Percentiles rank a stretch among this genome's conserved stretches.
Conservation (phyloP, 2,113 vertebrate species). For the Oreochromis tanganicae region DNA sequence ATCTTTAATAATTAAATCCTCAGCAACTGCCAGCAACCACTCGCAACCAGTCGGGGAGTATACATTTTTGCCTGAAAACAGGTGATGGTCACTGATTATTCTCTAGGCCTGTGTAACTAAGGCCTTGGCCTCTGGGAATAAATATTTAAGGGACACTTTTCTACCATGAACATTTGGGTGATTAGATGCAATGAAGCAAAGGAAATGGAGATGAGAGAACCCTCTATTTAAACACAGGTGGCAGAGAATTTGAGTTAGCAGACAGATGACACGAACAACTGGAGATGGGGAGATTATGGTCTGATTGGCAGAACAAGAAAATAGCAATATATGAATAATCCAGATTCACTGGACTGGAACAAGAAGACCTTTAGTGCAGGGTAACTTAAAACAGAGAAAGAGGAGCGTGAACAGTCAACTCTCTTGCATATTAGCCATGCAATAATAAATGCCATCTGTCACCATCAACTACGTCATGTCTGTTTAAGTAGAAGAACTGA, state of each 20-base stretch:
- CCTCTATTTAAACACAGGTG: background rate
- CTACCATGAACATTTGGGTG: background rate
- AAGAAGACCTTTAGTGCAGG: background rate
- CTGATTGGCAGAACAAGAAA: background rate
- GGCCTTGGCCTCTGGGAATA: background rate
- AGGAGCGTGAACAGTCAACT: background rate
- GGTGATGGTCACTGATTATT: background rate
- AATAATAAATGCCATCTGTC: background rate
- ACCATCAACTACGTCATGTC: background rate
- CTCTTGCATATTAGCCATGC: background rate
- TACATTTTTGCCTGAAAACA: background rate
- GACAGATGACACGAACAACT: background rate
- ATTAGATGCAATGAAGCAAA: background rate
- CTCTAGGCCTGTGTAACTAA: background rate
- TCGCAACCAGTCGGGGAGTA: background rate
- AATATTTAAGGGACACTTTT: background rate
- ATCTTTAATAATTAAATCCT: background rate
- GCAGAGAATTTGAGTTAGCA: background rate
- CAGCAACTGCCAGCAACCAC: background rate
- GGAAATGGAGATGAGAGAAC: background rate
- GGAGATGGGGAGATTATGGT: background rate
- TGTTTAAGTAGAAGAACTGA: background rate
- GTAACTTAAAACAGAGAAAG: background rate
- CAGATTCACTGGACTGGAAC: background rate
- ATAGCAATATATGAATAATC: background rate